Evolutionary conservation across 2,113 vertebrate genomes (phyloP), one percentile per base, ranked within the genome.

Genomic region (Cyphomyrus plagiostoma): DNA sequence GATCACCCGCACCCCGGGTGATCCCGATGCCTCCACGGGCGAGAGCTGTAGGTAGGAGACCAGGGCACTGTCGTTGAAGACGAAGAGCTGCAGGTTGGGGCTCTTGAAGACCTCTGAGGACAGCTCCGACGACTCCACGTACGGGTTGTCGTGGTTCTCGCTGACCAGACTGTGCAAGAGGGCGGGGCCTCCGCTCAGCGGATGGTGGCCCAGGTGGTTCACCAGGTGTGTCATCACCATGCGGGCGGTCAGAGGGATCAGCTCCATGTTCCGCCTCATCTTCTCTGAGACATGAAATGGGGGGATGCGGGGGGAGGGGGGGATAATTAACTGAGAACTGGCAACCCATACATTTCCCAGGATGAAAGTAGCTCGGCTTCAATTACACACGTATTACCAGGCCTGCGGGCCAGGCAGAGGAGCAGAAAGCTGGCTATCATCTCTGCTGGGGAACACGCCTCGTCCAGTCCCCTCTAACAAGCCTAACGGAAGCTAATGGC

Each of bases 191-290:
- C 98, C 97, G 0, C 94, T 96, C 10, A 99, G 96, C 0, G 98
- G 98, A 91, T 98, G 97, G 91, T 99, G 98, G 35, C 98, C 97
- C 89, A 99, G 94, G 94, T 99, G 98, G 93, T 99, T 99, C 90
- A 99, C 97, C 11, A 99, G 96, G 92, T 99, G 98, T 3, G 97
- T 96, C 98, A 99, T 99, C 89, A 99, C 96, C 97, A 99, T 98
- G 39, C 98, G 94, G 0, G 98, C 98, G 0, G 98, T 99, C 88
- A 99, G 94, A 3, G 98, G 98, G 90, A 99, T 99, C 91, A 99
- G 90, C 49, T 99, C 98, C 94, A 98, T 94, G 92, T 95, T 99
- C 90, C 98, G 96, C 3, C 97, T 96, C 86, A 93, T 97, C 91
- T 96, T 98, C 92, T 98, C 98, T 99, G 49, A 49, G 92, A 90